Evolutionary conservation across 2,888 invertebrate species (phyloP).

Genomic region (Lagria hirta): DNA sequence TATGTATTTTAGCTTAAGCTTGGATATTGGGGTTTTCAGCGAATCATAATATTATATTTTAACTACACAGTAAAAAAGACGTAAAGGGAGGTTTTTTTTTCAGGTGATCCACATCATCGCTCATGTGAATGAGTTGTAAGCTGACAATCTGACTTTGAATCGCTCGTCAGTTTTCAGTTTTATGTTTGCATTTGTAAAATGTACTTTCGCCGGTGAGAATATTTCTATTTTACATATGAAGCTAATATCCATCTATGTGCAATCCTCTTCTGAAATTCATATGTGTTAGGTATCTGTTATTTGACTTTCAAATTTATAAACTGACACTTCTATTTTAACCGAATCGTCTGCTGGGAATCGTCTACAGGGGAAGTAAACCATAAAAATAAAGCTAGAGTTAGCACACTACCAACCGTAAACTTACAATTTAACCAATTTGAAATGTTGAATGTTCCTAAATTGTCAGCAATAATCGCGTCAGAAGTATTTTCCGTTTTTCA

Average conservation of each 20-base stretch:
- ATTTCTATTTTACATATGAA: conserved; percentile 23
- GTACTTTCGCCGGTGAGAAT: conserved; percentile 22
- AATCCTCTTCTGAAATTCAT: conserved; percentile 16
- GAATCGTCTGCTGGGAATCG: no score
- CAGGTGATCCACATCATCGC: conserved; percentile 18
- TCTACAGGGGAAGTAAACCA: no score
- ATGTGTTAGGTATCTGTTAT: conserved; percentile 16
- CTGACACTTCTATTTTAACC: background rate
- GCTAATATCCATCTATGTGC: conserved; percentile 9
- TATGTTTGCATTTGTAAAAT: conserved; percentile 21
- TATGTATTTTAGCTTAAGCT: conserved; percentile 10
- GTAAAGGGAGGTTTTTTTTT: conserved; percentile 17
- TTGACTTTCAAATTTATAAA: conserved; percentile 19
- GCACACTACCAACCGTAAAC: no score
- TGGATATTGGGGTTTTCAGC: conserved; percentile 17
- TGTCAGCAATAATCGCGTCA: no score
- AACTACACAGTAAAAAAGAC: conserved; percentile 17
- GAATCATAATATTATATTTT: conserved; percentile 15
- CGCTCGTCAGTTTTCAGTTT: conserved; percentile 17
- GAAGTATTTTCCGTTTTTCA: no score
- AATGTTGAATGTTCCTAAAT: no score
- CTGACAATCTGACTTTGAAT: conserved; percentile 18
- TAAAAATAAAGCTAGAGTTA: no score
- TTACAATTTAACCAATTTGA: no score
- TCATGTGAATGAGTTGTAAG: conserved; percentile 17